Conservation (phyloP, 2,888 invertebrate genomes). For the Epirrhoe alternata region DNA sequence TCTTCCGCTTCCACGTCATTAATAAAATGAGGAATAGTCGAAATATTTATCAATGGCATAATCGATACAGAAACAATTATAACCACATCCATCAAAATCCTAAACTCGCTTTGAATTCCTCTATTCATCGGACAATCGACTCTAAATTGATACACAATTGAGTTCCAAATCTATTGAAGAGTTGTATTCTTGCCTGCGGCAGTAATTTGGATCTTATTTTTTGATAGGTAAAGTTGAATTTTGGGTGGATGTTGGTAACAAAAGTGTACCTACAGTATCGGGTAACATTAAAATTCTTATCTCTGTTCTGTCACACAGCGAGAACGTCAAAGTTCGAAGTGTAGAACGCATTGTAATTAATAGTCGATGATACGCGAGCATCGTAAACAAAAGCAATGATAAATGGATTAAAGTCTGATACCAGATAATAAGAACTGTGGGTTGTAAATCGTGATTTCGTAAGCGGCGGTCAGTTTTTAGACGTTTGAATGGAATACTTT, state of each 20-base stretch:
- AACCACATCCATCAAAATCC: constrained; percentile 84
- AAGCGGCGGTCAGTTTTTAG: constrained; percentile 73
- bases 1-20: constrained; percentile 84
- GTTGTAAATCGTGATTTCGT: constrained; percentile 81
- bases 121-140: constrained; percentile 31
- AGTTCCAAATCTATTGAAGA: constrained; percentile 55
- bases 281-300: constrained; percentile 84
- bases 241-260: constrained; percentile 45
- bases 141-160: constrained; percentile 47
- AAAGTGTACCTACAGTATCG: constrained; percentile 67
- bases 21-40: constrained; percentile 85
- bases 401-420: constrained; percentile 83
- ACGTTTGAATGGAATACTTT: constrained; percentile 49
- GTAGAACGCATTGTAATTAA: constrained; percentile 84
- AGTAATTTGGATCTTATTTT: constrained; percentile 34
- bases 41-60: constrained; percentile 85
- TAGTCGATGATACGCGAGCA: constrained; percentile 84
- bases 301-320: constrained; percentile 83
- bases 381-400: constrained; percentile 85
- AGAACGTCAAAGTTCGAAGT: constrained; percentile 84
- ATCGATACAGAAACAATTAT: constrained; percentile 86
- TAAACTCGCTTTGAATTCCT: constrained; percentile 65
- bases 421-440: constrained; percentile 79
- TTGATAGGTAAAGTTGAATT: constrained; percentile 52
- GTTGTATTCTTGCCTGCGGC: not conserved